phyloP scores from a whole-genome alignment of 2,113 vertebrate species.

The Oreochromis spilurus region DNA sequence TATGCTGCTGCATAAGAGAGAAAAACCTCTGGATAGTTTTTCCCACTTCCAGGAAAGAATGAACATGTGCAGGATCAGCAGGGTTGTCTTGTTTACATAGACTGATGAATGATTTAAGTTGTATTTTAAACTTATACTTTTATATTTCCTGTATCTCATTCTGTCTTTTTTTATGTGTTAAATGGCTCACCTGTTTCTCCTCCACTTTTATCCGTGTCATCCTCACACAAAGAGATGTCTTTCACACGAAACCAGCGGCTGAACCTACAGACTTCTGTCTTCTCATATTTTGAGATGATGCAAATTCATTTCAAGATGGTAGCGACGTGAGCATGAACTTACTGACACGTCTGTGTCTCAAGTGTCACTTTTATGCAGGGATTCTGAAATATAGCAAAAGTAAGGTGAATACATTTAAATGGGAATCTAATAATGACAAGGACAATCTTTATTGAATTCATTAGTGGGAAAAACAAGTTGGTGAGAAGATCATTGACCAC shows the following conservation, averaged over 20 bases:
- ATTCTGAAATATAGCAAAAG: neutral
- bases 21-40: neutral
- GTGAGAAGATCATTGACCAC: neutral
- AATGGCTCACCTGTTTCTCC: neutral
- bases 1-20: neutral
- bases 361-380: neutral
- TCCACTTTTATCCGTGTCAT: neutral
- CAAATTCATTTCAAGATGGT: neutral
- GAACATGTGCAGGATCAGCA: neutral
- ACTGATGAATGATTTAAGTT: neutral
- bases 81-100: neutral
- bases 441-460: neutral
- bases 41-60: neutral
- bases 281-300: neutral
- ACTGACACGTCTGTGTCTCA: neutral
- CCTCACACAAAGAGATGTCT: neutral
- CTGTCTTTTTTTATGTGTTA: neutral
- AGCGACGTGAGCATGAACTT: neutral
- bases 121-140: neutral
- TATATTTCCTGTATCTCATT: neutral
- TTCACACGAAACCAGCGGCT: neutral
- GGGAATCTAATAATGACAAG: neutral
- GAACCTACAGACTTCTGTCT: neutral
- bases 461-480: neutral
- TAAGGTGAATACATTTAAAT: neutral